Evolutionary conservation across 2,888 invertebrate species (phyloP).

Genomic region (Drosophila multiciliata): DNA sequence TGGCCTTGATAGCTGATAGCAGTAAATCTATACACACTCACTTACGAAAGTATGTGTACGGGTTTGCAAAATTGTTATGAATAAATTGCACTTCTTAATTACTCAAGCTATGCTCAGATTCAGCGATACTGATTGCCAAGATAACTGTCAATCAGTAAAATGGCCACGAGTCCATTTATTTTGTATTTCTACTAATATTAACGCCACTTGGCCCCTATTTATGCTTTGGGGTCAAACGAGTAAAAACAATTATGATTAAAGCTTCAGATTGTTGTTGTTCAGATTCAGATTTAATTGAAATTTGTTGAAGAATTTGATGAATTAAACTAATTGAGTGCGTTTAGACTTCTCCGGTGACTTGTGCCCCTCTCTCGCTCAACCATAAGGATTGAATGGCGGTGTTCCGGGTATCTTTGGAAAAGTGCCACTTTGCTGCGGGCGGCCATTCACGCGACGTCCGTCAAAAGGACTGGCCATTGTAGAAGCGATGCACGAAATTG

Average conservation of each 20-base stretch:
- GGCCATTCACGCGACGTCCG: constrained; percentile 25
- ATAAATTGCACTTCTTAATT: not conserved
- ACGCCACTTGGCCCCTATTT: constrained; percentile 45
- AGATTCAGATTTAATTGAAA: constrained; percentile 65
- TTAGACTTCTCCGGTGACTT: not conserved
- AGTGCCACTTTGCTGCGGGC: constrained; percentile 14
- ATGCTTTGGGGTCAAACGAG: constrained; percentile 20
- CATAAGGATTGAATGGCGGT: constrained; percentile 68
- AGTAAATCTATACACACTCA: not conserved
- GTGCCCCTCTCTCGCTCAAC: constrained; percentile 21
- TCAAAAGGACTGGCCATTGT: constrained; percentile 54
- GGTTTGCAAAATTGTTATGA: not conserved
- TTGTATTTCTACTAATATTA: constrained; percentile 15
- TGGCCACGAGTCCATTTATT: not conserved
- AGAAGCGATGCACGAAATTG: constrained; percentile 18
- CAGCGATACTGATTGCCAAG: not conserved
- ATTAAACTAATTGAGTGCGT: constrained; percentile 19
- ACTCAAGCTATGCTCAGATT: not conserved
- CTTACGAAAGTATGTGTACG: not conserved
- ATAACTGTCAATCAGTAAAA: constrained; percentile 1
- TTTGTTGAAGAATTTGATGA: constrained; percentile 22
- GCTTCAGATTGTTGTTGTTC: constrained; percentile 10
- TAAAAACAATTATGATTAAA: constrained; percentile 46
- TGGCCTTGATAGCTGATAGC: constrained; percentile 8
- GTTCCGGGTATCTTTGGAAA: constrained; percentile 44